These are phyloP conservation scores for Melanargia galathea DNA, from an alignment of 2,888 invertebrate species.

Conservation along the genomic window DNA sequence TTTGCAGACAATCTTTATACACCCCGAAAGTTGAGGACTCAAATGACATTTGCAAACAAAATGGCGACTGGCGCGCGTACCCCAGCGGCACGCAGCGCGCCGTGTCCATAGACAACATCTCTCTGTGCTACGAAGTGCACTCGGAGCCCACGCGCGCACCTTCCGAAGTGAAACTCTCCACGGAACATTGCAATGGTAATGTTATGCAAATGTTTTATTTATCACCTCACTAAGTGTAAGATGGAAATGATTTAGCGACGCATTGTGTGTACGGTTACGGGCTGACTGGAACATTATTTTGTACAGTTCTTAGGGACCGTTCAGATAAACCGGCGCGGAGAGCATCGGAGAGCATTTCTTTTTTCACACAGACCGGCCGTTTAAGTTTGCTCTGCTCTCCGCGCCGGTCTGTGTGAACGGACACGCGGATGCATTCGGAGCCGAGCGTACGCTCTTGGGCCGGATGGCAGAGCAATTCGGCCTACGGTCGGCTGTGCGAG, in stretches of 20 bases:
- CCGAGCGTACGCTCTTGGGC: too few relatives aligned
- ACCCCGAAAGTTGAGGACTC: slow-evolving; percentile 86
- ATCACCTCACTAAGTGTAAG: background rate
- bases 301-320: too few relatives aligned
- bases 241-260: slow-evolving; percentile 6
- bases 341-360: too few relatives aligned
- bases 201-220: background rate
- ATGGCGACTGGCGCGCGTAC: slow-evolving; percentile 73
- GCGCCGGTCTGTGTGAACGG: too few relatives aligned
- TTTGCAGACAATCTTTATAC: slow-evolving; percentile 84
- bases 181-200: slow-evolving; percentile 69
- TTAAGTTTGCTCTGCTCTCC: too few relatives aligned
- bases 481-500: too few relatives aligned
- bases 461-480: too few relatives aligned
- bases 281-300: too few relatives aligned
- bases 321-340: too few relatives aligned
- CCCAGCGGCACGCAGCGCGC: slow-evolving; percentile 76
- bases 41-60: slow-evolving; percentile 64
- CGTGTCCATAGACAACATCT: slow-evolving; percentile 85
- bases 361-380: too few relatives aligned
- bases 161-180: slow-evolving; percentile 66
- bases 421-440: too few relatives aligned
- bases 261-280: too few relatives aligned
- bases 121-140: slow-evolving; percentile 74
- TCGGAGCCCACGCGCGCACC: slow-evolving; percentile 66